Evolutionary conservation across 2,113 vertebrate species (phyloP), one percentile per base, ranked within the genome.

Genomic region (Vulpes ferrilata): DNA sequence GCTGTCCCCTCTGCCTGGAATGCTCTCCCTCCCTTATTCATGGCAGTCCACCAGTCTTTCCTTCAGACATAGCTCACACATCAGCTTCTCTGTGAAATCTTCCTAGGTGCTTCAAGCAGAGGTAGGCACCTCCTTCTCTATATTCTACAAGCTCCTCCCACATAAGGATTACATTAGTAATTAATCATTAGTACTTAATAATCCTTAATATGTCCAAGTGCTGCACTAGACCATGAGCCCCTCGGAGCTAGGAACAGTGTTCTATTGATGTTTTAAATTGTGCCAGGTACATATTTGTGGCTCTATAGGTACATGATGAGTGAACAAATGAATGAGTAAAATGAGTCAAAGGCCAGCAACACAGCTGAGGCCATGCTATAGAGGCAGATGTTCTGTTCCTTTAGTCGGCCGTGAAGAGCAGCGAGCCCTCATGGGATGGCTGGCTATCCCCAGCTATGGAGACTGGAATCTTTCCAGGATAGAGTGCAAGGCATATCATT

Each of bases 391-490:
- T 19, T 48, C 43, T 92, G n/a, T 57, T 13, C 32, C 53, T 74
- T 69, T 9, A 16, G 13, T 38, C n/a, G n/a, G 12, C 11, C 16
- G 20, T 0, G 11, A 82, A 23, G 35, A 55, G n/a, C 15, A 71
- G 5, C 0, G 53, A 82, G 8, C 10, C n/a, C 17, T 93, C 13
- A 0, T 2, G 12, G 10, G 38, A 32, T 1, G 8, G 4, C 53
- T 27, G 27, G 83, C 69, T 38, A 7, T 27, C 15, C 23, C 65
- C 73, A 27, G 4, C 25, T 23, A 9, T 35, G 1, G 12, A 35
- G 13, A 19, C 2, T 2, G 69, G 71, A 87, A 25, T 38, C 64
- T 19, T 73, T 91, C 51, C 76, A 27, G 30, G 55, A 25, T 6
- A 22, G 38, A 90, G 23, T 85, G 20, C 32, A 51, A 55, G 69